Base-by-base conservation (phyloP, 2,797 vertebrate species). In the Emydoidea blandingii region DNA sequence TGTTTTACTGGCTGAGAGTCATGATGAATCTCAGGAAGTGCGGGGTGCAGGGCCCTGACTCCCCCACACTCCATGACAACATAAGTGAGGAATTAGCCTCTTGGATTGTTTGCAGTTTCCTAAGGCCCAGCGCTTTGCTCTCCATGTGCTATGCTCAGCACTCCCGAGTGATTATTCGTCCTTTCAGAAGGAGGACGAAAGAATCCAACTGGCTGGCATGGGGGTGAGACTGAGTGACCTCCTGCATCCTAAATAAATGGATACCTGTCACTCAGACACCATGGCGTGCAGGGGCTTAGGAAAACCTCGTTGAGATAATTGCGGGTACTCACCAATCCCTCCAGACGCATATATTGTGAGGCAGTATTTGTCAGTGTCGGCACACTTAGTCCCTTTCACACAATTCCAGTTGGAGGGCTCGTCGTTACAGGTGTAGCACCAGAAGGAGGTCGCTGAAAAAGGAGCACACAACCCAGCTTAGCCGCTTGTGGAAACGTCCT, bases 351-450 rank as follows among this genome's bases (percentile, higher is more conserved):
- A 97, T 0, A 91, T 96, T 59, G 97, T 97, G 0, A 0, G 41
- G 3, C 97, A 97, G 79, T 1, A 97, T 4, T 97, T 96, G 87
- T 97, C 95, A 31, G 92, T 14, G 19, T 96, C 89, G 1, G 95
- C 92, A 49, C 97, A 97, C 93, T 68, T 96, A 79, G 96, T 97
- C 74, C 79, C 86, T 27, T 76, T 94, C 54, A 97, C 8, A n/a
- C 97, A 97, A 89, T 97, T 97, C 96, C 95, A 96, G 93, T 97
- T 97, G 92, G 97, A 97, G 83, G 97, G 95, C 25, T 97, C 96
- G 0, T 96, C 97, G 0, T 95, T 91, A 1, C 97, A 97, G 0
- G 0, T 11, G 76, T 96, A 97, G 81, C 97, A 97, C 1, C 91
- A 96, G 23, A 97, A 76, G 0, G 95, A 97, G 88, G 91, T 97